Conservation (phyloP, 2,113 vertebrate genomes). For the Psilopsiagon aurifrons region DNA sequence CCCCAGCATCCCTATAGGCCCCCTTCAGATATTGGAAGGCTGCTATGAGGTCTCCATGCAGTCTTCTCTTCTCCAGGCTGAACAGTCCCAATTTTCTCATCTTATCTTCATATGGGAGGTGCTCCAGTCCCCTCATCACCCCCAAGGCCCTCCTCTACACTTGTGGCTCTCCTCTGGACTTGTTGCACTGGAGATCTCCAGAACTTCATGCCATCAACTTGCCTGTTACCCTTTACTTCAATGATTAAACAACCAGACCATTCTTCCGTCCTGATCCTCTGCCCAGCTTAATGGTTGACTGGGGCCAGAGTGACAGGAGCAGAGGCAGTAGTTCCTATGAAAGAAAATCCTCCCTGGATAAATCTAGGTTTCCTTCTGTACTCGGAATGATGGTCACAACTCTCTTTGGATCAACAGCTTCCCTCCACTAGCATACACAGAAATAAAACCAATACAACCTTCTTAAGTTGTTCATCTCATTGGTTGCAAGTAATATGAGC, state of each 20-base stretch:
- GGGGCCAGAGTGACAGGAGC: rapidly evolving
- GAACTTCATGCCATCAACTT: not conserved
- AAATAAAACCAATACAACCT: not conserved
- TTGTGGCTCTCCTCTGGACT: too few relatives aligned
- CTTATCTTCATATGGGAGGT: too few relatives aligned
- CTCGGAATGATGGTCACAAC: not conserved
- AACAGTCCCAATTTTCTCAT: too few relatives aligned
- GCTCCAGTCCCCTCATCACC: too few relatives aligned
- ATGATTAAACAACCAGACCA: not conserved
- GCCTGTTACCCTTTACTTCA: not conserved
- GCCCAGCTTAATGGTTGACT: not conserved
- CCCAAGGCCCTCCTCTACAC: too few relatives aligned
- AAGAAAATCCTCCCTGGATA: not conserved
- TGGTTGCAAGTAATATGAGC: not conserved
- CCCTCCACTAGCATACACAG: not conserved
- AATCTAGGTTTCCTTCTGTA: not conserved
- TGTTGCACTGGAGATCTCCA: not conserved
- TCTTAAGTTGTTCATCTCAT: not conserved
- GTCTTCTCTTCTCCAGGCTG: too few relatives aligned
- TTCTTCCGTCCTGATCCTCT: not conserved
- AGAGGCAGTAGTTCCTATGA: not conserved
- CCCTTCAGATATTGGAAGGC: too few relatives aligned
- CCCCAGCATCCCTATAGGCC: too few relatives aligned
- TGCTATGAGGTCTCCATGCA: too few relatives aligned
- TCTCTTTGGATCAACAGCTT: not conserved